Percentiles rank a stretch among this genome's conserved stretches.
phyloP scores from a whole-genome alignment of 2,113 vertebrate genomes.

The Hippotragus niger region DNA sequence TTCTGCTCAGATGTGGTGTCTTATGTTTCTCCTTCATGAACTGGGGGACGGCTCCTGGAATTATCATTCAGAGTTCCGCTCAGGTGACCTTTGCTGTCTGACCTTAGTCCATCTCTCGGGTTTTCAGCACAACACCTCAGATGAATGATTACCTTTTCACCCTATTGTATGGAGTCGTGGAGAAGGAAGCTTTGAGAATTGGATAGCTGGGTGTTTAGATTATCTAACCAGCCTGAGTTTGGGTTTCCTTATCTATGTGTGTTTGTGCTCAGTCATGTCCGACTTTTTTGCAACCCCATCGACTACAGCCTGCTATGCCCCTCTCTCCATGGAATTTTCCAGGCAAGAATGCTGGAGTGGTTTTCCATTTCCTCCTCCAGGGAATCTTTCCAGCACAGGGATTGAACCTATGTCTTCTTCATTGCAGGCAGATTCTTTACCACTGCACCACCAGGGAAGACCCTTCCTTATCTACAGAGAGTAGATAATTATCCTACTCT shows the following conservation, averaged over 20 bases:
- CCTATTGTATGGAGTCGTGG: neutral
- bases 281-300: neutral
- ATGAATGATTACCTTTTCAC: neutral
- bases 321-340: neutral
- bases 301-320: neutral
- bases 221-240: neutral
- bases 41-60: neutral
- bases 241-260: neutral
- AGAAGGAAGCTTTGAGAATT: neutral
- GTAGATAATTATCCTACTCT: neutral
- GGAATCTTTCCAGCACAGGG: neutral
- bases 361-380: neutral
- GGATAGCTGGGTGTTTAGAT: neutral
- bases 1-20: accelerated
- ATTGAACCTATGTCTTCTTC: neutral
- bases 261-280: neutral
- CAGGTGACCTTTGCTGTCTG: neutral
- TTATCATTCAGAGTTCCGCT: neutral
- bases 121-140: neutral
- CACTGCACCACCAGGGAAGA: neutral
- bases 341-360: neutral
- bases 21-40: neutral
- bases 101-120: neutral
- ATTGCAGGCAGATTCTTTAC: neutral
- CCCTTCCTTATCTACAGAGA: neutral